Evolutionary conservation across 2,113 vertebrate genomes (phyloP).

Genomic region (Cyanocitta stelleri): DNA sequence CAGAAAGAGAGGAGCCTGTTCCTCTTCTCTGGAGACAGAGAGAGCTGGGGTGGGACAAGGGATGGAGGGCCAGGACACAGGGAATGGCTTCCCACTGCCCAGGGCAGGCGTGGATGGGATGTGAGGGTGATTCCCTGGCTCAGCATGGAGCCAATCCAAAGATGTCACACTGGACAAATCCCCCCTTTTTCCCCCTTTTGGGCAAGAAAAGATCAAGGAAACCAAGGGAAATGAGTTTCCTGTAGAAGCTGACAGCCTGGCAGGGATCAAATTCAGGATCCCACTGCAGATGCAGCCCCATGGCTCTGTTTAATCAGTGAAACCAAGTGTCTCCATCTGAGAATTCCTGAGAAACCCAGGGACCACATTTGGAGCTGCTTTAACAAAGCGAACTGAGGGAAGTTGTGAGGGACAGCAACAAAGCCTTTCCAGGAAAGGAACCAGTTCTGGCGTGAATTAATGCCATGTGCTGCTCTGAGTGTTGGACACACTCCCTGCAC

Average conservation of each 20-base stretch:
- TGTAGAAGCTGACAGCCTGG: not conserved
- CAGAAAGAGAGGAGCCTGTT: not conserved
- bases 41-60: not conserved
- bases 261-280: not conserved
- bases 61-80: not conserved
- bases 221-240: not conserved
- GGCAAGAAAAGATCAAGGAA: too few species aligned
- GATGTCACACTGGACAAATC: not conserved
- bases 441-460: not conserved
- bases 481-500: not conserved
- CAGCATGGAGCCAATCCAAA: not conserved
- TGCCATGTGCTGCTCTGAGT: not conserved
- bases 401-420: not conserved
- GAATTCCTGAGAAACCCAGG: not conserved
- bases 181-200: rapidly evolving
- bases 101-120: not conserved
- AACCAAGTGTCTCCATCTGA: too few species aligned
- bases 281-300: not conserved
- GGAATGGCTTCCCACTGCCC: not conserved
- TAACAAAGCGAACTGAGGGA: not conserved
- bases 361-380: not conserved
- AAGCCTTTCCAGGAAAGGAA: not conserved
- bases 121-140: not conserved
- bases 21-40: not conserved
- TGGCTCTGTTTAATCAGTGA: not conserved